Evolutionary conservation across 2,888 invertebrate species (phyloP).

Genomic region (Napeogenes inachia): DNA sequence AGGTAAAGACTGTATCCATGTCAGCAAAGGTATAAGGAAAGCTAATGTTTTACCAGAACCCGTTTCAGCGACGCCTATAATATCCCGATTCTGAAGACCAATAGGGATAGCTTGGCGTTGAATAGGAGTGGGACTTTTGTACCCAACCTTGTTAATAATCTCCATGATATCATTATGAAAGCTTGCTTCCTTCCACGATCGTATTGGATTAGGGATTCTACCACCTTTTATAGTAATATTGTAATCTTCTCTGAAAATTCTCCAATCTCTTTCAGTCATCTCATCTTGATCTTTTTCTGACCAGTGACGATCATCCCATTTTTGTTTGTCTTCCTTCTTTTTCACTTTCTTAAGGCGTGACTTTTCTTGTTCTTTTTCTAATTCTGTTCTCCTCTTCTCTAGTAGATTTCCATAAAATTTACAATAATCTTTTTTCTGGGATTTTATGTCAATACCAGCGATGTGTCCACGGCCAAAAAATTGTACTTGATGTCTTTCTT

Average conservation of each 20-base stretch:
- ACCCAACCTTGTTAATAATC: slow-evolving; percentile 95
- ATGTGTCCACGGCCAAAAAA: slow-evolving; percentile 99
- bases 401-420: slow-evolving; percentile 97
- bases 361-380: slow-evolving; percentile 97
- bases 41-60: slow-evolving; percentile 99
- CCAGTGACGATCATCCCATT: slow-evolving; percentile 99
- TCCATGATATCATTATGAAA: slow-evolving; percentile 94
- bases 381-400: slow-evolving; percentile 95
- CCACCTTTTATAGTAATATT: slow-evolving; percentile 99
- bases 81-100: slow-evolving; percentile 94
- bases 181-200: slow-evolving; percentile 95
- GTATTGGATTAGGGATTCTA: slow-evolving; percentile 95
- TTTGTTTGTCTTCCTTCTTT: slow-evolving; percentile 97
- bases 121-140: slow-evolving; percentile 99
- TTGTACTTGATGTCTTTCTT: slow-evolving; percentile 97
- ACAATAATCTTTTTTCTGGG: slow-evolving; percentile 95
- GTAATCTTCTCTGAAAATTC: slow-evolving; percentile 99
- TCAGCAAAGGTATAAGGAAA: slow-evolving; percentile 96
- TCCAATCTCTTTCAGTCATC: slow-evolving; percentile 99
- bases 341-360: slow-evolving; percentile 93
- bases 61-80: slow-evolving; percentile 99
- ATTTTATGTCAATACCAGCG: slow-evolving; percentile 98
- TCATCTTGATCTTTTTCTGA: slow-evolving; percentile 94
- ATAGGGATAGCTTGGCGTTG: slow-evolving; percentile 99
- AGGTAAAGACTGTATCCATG: slow-evolving; percentile 98